Conservation (phyloP, 2,113 vertebrate species). For the Pimephales promelas region DNA sequence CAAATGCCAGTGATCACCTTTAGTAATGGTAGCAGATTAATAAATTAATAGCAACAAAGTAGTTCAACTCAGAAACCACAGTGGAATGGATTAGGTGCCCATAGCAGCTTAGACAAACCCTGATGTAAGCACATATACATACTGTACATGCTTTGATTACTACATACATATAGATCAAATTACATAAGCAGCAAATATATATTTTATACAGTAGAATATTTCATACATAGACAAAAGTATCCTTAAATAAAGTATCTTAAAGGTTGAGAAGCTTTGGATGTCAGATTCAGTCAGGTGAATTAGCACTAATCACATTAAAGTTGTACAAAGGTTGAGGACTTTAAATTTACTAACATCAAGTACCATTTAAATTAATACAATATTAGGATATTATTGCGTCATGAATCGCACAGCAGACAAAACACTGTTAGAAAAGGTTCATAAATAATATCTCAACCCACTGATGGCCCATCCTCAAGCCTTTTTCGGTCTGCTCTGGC, state of each 20-base stretch:
- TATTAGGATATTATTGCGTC: constrained; percentile 51
- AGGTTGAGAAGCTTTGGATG: constrained; percentile 30
- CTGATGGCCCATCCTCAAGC: neutral
- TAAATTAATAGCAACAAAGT: neutral
- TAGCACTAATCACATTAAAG: neutral
- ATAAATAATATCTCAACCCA: neutral
- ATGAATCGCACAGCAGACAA: constrained; percentile 39
- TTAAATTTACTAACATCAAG: constrained; percentile 5
- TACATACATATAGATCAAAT: neutral
- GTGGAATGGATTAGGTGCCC: constrained; percentile 7
- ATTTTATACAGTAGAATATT: constrained; percentile 24
- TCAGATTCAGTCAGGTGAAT: constrained; percentile 10
- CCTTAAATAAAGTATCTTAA: constrained; percentile 21
- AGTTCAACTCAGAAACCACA: constrained; percentile 3
- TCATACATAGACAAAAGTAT: constrained; percentile 7
- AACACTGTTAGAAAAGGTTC: constrained; percentile 13
- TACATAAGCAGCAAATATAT: constrained; percentile 7
- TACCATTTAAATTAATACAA: constrained; percentile 25
- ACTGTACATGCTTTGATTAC: constrained; percentile 21
- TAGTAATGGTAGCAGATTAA: neutral
- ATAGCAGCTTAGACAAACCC: constrained; percentile 16
- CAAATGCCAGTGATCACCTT: constrained; percentile 28
- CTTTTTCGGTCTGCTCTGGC: neutral
- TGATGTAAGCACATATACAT: constrained; percentile 10
- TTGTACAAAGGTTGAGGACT: neutral